Conservation (phyloP, 2,797 vertebrate species). For the Muscicapa striata region DNA sequence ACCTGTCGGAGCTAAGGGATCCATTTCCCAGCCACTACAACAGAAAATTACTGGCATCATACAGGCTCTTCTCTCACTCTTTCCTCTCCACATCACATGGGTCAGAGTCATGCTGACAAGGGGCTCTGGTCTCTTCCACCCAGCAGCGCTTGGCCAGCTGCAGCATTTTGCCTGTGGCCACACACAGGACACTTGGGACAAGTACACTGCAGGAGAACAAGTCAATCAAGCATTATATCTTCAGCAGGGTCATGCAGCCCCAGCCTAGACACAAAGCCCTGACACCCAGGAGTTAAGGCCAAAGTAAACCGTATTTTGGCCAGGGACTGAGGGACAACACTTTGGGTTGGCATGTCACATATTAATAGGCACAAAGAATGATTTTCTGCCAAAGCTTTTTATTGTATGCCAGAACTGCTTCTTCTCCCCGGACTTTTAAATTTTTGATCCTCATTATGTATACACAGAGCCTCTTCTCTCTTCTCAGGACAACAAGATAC, state of each 20-base stretch:
- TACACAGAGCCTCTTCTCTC: neutral
- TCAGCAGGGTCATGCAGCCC: neutral
- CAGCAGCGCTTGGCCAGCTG: neutral
- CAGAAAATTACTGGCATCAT: neutral
- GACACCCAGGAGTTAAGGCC: neutral
- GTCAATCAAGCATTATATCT: neutral
- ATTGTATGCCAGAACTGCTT: neutral
- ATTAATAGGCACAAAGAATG: neutral
- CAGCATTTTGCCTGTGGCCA: neutral
- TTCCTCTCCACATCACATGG: neutral
- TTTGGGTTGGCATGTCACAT: neutral
- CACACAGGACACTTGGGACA: neutral
- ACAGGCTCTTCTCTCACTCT: neutral
- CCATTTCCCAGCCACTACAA: neutral
- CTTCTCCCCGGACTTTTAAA: neutral
- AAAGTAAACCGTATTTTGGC: neutral
- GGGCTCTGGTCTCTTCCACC: neutral
- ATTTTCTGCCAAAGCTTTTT: neutral
- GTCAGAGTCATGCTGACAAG: neutral
- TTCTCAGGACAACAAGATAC: neutral
- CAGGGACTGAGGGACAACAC: neutral
- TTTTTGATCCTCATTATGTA: neutral
- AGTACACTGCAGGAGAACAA: neutral
- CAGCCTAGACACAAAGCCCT: neutral
- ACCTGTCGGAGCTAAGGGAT: accelerated